Percentiles rank a stretch among this genome's conserved stretches.
Conservation (phyloP, 2,113 vertebrate species). For the Notiomystis cincta region DNA sequence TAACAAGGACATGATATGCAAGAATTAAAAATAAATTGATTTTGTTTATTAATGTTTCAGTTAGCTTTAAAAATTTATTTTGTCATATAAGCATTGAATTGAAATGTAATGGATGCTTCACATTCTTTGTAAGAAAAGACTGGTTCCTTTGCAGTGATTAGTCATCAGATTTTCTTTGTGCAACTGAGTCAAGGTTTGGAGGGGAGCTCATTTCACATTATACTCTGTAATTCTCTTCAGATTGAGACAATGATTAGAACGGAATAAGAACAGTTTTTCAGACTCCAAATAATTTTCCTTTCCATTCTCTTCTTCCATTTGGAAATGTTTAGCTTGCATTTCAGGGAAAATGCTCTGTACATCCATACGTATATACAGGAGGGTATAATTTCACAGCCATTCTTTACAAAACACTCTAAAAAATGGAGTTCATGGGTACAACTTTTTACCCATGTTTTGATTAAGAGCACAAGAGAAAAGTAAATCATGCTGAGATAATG, state of each 20-base stretch:
- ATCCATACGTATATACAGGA: neutral
- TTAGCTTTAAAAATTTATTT: neutral
- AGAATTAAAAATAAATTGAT: neutral
- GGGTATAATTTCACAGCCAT: neutral
- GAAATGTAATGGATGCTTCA: neutral
- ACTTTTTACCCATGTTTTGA: neutral
- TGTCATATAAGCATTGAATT: neutral
- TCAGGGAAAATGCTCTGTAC: neutral
- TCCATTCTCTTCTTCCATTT: neutral
- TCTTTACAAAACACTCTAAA: neutral
- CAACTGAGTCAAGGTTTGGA: neutral
- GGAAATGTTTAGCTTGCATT: neutral
- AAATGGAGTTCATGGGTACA: neutral
- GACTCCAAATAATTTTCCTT: neutral
- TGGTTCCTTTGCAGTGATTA: neutral
- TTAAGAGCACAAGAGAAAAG: neutral
- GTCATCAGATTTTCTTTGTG: neutral
- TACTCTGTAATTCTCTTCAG: neutral
- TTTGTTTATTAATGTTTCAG: neutral
- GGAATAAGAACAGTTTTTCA: neutral
- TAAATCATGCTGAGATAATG: neutral
- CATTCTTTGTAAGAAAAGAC: neutral
- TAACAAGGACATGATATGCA: neutral
- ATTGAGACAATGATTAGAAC: neutral
- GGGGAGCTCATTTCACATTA: rapidly evolving